A percentile compares a stretch with the other conserved stretches of the same genome.
Evolutionary conservation across 2,113 vertebrate species (phyloP).

Genomic region (Cephalopholis sonnerati): DNA sequence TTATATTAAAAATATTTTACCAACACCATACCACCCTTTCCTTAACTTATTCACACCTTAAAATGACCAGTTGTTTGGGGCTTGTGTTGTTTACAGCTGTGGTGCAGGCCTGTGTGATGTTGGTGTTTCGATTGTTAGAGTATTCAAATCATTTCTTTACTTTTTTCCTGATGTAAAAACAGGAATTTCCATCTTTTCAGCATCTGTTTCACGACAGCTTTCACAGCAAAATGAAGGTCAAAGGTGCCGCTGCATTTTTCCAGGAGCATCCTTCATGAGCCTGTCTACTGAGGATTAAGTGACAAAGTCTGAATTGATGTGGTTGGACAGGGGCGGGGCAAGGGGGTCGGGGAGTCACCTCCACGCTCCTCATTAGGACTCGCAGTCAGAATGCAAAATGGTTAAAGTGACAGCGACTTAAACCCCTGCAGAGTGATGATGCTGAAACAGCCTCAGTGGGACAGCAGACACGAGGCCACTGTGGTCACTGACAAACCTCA

Average conservation of each 20-base stretch:
- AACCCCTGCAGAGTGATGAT: constrained; percentile 42
- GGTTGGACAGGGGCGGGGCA: constrained; percentile 23
- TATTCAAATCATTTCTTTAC: too few relatives aligned
- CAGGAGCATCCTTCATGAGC: neutral
- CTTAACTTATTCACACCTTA: too few relatives aligned
- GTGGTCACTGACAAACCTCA: neutral
- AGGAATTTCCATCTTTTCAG: neutral
- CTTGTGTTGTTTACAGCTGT: too few relatives aligned
- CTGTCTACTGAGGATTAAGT: constrained; percentile 48
- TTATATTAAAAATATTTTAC: neutral
- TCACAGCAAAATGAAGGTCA: constrained; percentile 11
- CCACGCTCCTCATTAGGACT: constrained; percentile 51
- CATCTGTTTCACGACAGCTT: neutral
- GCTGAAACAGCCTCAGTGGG: constrained; percentile 30
- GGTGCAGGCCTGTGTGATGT: too few relatives aligned
- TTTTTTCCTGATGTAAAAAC: neutral
- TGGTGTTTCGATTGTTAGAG: too few relatives aligned
- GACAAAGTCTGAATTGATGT: constrained; percentile 68
- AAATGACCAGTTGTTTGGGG: too few relatives aligned
- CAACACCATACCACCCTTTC: too few relatives aligned
- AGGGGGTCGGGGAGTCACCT: constrained; percentile 39
- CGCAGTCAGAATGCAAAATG: constrained; percentile 31
- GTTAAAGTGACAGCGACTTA: constrained; percentile 42
- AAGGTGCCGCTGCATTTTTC: constrained; percentile 11
- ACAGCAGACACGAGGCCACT: neutral